Percentiles rank a stretch among this genome's conserved stretches.
phyloP scores from a whole-genome alignment of 1,140 invertebrate species.

The Helicoverpa armigera region DNA sequence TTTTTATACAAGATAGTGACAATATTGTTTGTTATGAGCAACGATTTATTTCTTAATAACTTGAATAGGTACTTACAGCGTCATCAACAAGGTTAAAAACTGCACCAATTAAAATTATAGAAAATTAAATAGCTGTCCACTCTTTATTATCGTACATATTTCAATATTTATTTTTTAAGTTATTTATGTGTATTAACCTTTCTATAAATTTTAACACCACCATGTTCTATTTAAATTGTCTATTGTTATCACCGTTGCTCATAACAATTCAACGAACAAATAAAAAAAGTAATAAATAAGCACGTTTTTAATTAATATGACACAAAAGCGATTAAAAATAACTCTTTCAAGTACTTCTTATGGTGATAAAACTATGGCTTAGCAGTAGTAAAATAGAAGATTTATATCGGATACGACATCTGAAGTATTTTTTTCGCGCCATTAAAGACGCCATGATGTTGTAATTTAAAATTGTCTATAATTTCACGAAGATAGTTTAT shows the following conservation, averaged over 20 bases:
- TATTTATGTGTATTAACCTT: too few relatives aligned
- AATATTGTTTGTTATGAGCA: slow-evolving; percentile 24
- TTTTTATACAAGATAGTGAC: slow-evolving; percentile 35
- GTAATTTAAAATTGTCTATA: not conserved
- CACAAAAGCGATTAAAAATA: slow-evolving; percentile 50
- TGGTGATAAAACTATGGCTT: slow-evolving; percentile 31
- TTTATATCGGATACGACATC: not conserved
- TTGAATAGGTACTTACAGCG: too few relatives aligned
- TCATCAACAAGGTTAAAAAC: too few relatives aligned
- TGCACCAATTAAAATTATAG: too few relatives aligned
- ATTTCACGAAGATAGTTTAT: too few relatives aligned
- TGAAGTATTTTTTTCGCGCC: not conserved
- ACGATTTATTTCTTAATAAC: not conserved
- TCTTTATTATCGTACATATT: too few relatives aligned
- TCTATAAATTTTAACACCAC: too few relatives aligned
- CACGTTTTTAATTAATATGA: slow-evolving; percentile 44
- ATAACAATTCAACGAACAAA: slow-evolving; percentile 15
- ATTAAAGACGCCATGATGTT: not conserved
- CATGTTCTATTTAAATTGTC: too few relatives aligned
- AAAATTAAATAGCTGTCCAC: too few relatives aligned
- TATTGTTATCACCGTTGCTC: slow-evolving; percentile 6
- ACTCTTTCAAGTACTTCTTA: slow-evolving; percentile 40
- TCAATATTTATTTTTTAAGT: too few relatives aligned
- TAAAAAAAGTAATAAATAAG: slow-evolving; percentile 47
- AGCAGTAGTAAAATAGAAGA: slow-evolving; percentile 7